Conservation (phyloP, 2,113 vertebrate species). For the Indicator maculatus region DNA sequence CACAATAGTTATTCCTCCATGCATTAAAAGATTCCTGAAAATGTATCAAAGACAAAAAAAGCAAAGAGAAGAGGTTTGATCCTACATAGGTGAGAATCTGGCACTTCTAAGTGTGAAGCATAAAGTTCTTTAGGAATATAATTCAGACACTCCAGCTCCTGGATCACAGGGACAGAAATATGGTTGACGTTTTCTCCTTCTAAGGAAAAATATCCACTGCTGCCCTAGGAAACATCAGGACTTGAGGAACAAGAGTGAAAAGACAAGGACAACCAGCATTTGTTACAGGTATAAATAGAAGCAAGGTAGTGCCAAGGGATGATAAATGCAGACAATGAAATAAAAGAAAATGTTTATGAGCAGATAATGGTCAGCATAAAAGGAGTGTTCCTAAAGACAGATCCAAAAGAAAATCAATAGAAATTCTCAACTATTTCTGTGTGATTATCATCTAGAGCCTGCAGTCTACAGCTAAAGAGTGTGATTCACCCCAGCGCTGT, state of each 20-base stretch:
- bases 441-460: not conserved
- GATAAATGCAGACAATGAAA: not conserved
- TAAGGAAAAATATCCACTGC: not conserved
- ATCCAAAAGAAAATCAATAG: conserved; percentile 10
- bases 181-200: not conserved
- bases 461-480: not conserved
- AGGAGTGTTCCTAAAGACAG: not conserved
- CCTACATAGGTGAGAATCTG: not conserved
- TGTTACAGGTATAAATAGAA: not conserved
- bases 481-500: not conserved
- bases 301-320: not conserved
- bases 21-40: not conserved
- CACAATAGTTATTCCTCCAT: not conserved
- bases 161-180: not conserved
- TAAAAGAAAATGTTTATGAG: not conserved
- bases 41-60: not conserved
- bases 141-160: not conserved
- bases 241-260: not conserved
- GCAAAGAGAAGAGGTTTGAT: not conserved
- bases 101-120: not conserved
- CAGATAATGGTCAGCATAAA: not conserved
- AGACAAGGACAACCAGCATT: not conserved
- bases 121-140: not conserved
- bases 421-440: not conserved
- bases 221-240: not conserved